Evolutionary conservation across 2,888 invertebrate genomes (phyloP).

Genomic region (Orchestes rusci): DNA sequence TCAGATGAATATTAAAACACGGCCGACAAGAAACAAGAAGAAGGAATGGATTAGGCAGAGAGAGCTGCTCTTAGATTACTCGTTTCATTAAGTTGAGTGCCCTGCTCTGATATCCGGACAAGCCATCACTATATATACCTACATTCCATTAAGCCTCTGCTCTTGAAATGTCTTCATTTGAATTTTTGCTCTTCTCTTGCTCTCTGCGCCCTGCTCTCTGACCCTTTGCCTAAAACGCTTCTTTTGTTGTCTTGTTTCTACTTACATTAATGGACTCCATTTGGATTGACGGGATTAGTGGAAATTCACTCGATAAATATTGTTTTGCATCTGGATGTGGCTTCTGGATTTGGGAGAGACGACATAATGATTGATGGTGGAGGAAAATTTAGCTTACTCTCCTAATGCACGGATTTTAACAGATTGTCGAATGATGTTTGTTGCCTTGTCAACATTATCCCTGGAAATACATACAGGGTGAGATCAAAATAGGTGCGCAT

Average conservation of each 20-base stretch:
- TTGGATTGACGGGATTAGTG: slow-evolving; percentile 13
- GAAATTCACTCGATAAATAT: slow-evolving; percentile 8
- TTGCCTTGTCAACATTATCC: too few species aligned
- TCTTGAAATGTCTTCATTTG: slow-evolving; percentile 39
- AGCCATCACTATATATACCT: slow-evolving; percentile 29
- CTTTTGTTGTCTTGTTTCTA: slow-evolving; percentile 21
- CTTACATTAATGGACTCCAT: slow-evolving; percentile 21
- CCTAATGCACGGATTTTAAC: too few species aligned
- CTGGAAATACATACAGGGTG: too few species aligned
- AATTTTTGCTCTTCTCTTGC: too few species aligned
- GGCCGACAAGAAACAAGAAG: too few species aligned
- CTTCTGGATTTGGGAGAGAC: too few species aligned
- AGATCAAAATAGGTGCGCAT: too few species aligned
- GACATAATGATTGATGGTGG: too few species aligned
- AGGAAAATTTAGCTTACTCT: too few species aligned
- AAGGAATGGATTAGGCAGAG: slow-evolving; percentile 45
- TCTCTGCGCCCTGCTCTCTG: too few species aligned
- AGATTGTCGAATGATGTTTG: too few species aligned
- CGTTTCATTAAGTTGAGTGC: slow-evolving; percentile 53
- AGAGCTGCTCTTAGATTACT: slow-evolving; percentile 45
- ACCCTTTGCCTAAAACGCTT: slow-evolving; percentile 23
- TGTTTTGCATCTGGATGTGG: too few species aligned
- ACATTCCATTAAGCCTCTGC: slow-evolving; percentile 40
- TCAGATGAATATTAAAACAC: slow-evolving; percentile 45
- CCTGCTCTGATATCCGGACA: slow-evolving; percentile 43